Percentiles rank a stretch among this genome's conserved stretches.
These are phyloP conservation scores for Trichonephila clavipes DNA, from an alignment of 1,140 invertebrate genomes.

Conservation along the genomic window DNA sequence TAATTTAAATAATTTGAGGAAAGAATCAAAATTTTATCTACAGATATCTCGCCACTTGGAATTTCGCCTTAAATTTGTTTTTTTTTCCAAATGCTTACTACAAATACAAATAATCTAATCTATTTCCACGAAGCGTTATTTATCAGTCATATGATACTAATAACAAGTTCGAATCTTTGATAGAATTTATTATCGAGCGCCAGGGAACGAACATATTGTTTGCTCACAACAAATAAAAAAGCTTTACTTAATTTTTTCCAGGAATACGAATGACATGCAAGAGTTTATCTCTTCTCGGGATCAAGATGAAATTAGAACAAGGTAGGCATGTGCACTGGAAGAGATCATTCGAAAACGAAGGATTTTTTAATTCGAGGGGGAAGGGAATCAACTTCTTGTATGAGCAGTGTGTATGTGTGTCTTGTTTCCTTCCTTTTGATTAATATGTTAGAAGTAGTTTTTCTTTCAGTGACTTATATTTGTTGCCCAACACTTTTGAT, in stretches of 20 bases:
- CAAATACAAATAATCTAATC: neutral
- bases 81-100: neutral
- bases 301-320: neutral
- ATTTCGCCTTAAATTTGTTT: too few relatives aligned
- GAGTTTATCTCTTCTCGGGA: neutral
- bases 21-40: too few relatives aligned
- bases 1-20: too few relatives aligned
- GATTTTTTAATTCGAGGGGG: neutral
- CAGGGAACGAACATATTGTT: slow-evolving; percentile 26
- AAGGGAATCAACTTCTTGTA: too few relatives aligned
- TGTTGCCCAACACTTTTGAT: too few relatives aligned
- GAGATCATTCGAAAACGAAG: neutral
- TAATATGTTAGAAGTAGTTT: too few relatives aligned
- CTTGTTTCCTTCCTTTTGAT: too few relatives aligned
- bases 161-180: neutral
- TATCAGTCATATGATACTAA: neutral
- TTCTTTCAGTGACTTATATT: too few relatives aligned
- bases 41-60: too few relatives aligned
- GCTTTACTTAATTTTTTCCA: neutral
- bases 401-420: too few relatives aligned
- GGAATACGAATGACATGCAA: neutral
- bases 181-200: neutral
- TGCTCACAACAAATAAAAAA: neutral
- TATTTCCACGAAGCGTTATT: neutral
- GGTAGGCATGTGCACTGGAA: neutral